Percentiles rank a stretch among this genome's conserved stretches.
Conservation (phyloP, 2,113 vertebrate species). For the Gadus chalcogrammus region DNA sequence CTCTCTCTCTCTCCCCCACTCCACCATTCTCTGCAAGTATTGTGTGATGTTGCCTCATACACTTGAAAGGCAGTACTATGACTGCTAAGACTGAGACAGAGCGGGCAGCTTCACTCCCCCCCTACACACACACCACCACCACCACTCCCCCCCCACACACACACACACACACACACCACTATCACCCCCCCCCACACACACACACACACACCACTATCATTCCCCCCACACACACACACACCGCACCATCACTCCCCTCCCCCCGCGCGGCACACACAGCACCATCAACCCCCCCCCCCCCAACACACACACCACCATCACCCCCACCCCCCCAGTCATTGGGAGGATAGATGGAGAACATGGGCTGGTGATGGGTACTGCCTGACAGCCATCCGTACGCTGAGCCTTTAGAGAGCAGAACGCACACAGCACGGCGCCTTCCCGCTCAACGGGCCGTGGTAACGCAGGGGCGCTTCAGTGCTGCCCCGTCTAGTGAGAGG, state of each 20-base stretch:
- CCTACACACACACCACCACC: conserved; percentile 5
- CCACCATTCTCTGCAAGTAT: conserved; percentile 55
- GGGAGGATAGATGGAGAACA: conserved; percentile 55
- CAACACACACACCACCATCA: too few species aligned
- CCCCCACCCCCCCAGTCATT: conserved; percentile 17
- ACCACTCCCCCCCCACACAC: conserved; percentile 13
- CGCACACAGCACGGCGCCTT: background rate
- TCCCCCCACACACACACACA: too few species aligned
- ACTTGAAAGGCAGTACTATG: conserved; percentile 63
- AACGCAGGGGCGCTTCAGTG: too few species aligned
- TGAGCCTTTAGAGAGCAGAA: background rate
- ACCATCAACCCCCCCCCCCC: too few species aligned
- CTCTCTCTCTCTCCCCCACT: too few species aligned
- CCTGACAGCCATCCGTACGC: conserved; percentile 26
- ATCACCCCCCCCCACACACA: too few species aligned
- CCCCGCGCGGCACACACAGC: background rate
- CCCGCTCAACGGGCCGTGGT: too few species aligned
- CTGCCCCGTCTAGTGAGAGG: too few species aligned
- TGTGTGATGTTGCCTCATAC: conserved; percentile 73
- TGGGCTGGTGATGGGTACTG: conserved; percentile 54
- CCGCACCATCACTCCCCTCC: conserved; percentile 50
- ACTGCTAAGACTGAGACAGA: conserved; percentile 67
- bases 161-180: conserved; percentile 9
- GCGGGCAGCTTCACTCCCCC: conserved; percentile 55
- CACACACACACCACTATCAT: too few species aligned